phyloP scores from a whole-genome alignment of 2,797 vertebrate genomes.

The Sebastolobus altivelis region DNA sequence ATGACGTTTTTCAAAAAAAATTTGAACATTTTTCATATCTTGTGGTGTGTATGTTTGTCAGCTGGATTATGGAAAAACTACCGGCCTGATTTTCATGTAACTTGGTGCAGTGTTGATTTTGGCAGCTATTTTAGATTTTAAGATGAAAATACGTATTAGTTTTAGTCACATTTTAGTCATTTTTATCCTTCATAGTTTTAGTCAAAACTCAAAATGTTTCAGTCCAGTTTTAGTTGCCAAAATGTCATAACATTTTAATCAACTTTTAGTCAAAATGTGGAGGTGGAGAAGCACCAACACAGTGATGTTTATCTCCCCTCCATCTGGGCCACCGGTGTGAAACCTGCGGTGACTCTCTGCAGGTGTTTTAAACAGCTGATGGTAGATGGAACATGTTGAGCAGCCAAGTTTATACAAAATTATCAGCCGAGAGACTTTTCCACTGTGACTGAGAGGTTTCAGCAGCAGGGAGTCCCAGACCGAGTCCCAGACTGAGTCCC shows the following conservation, averaged over 20 bases:
- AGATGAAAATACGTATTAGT: no score
- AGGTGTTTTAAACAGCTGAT: conserved; percentile 15
- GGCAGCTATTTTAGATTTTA: no score
- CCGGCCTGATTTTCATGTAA: no score
- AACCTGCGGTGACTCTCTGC: conserved; percentile 4
- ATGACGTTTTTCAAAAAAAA: no score
- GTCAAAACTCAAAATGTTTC: no score
- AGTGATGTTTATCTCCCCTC: not conserved
- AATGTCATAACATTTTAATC: no score
- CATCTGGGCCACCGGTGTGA: conserved; percentile 34
- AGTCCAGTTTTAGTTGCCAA: no score
- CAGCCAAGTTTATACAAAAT: conserved; percentile 47
- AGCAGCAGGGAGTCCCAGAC: conserved; percentile 25
- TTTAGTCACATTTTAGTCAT: no score
- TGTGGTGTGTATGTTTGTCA: no score
- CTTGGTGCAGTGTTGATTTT: no score
- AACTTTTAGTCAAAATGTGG: not conserved
- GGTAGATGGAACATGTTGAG: conserved; percentile 46
- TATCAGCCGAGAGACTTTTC: conserved; percentile 40
- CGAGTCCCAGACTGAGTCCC: conserved; percentile 1
- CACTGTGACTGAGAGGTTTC: conserved; percentile 33
- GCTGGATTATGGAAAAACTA: fast-evolving
- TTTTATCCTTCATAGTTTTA: no score
- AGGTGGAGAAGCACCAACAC: not conserved
- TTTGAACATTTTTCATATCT: no score